Conservation (phyloP, 2,113 vertebrate species). For the Phaethornis superciliosus region DNA sequence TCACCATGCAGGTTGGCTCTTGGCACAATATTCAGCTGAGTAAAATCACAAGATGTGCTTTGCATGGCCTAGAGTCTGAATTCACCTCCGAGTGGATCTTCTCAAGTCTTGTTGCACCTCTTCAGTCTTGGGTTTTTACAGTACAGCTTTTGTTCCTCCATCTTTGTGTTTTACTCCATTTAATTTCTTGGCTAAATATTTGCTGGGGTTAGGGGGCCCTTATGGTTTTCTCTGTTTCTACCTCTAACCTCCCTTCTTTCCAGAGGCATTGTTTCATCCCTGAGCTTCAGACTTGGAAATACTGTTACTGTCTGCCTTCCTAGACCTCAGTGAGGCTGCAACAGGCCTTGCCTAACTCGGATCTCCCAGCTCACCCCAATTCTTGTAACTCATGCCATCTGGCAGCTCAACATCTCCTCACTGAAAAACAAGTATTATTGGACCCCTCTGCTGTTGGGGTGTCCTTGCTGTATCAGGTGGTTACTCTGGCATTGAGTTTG, state of each 20-base stretch:
- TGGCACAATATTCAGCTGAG: background rate
- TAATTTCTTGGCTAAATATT: background rate
- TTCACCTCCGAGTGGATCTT: background rate
- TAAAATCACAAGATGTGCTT: background rate
- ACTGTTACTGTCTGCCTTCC: background rate
- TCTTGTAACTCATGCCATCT: background rate
- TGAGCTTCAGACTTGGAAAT: background rate
- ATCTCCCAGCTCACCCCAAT: background rate
- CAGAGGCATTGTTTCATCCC: background rate
- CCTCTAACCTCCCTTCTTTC: background rate
- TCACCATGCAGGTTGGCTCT: background rate
- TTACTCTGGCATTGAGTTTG: background rate
- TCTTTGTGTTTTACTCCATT: background rate
- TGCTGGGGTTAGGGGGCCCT: background rate
- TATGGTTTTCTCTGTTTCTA: background rate
- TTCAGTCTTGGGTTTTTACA: background rate
- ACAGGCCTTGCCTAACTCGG: background rate
- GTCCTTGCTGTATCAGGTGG: background rate
- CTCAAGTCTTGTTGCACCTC: background rate
- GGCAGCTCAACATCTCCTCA: background rate
- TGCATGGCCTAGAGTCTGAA: background rate
- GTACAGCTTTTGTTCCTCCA: background rate
- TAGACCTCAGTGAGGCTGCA: background rate
- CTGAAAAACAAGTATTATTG: background rate
- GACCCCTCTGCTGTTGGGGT: background rate